These are phyloP conservation scores for Pseudobourletiella spinata DNA, from an alignment of 1,140 invertebrate species.

Conservation along the genomic window DNA sequence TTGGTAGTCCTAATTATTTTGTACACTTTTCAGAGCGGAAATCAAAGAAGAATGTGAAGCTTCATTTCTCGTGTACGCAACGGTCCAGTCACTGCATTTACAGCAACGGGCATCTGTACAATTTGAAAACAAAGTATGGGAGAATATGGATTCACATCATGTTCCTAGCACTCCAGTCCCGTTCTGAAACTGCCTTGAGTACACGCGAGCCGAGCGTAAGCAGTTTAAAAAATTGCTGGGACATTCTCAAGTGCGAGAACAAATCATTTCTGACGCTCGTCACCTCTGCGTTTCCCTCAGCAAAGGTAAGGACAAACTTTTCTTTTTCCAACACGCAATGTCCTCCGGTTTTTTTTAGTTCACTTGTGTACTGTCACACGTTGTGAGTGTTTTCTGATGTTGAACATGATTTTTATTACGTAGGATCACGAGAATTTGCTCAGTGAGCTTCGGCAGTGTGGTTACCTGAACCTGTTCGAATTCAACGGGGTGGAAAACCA, in stretches of 20 bases:
- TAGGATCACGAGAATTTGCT: conserved; percentile 75
- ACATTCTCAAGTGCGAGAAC: conserved; percentile 80
- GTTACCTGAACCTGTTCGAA: conserved; percentile 89
- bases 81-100: conserved; percentile 83
- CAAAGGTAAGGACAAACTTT: conserved; percentile 44
- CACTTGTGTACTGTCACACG: too few relatives aligned
- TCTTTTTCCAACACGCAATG: too few relatives aligned
- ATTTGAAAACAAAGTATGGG: conserved; percentile 73
- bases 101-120: conserved; percentile 64
- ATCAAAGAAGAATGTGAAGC: conserved; percentile 71
- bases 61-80: conserved; percentile 81
- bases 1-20: conserved; percentile 10
- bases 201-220: conserved; percentile 72
- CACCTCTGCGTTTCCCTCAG: conserved; percentile 73
- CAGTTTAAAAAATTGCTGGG: conserved; percentile 82
- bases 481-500: conserved; percentile 51
- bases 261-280: conserved; percentile 82
- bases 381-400: too few relatives aligned
- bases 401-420: too few relatives aligned
- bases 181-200: conserved; percentile 67
- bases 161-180: conserved; percentile 82
- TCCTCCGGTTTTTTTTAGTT: too few relatives aligned
- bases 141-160: conserved; percentile 90
- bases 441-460: conserved; percentile 71
- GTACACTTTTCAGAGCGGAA: conserved; percentile 55